Conservation (phyloP, 2,797 vertebrate genomes). For the Spizella passerina region DNA sequence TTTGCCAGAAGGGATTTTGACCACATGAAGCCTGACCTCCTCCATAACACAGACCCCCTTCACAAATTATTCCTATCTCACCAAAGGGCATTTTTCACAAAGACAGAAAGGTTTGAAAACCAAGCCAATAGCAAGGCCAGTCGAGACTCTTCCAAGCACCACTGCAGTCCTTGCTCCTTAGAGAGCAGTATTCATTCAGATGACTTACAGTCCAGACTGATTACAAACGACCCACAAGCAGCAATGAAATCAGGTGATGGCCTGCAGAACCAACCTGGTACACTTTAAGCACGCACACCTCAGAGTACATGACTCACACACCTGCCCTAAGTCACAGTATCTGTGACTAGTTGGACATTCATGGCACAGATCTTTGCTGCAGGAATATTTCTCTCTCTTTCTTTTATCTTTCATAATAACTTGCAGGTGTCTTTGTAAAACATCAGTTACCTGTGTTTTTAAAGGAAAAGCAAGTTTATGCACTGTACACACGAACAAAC, state of each 20-base stretch:
- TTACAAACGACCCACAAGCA: background rate
- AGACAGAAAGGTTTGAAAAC: background rate
- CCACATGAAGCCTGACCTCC: background rate
- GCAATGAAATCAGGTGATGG: background rate
- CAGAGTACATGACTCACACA: background rate
- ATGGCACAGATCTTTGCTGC: background rate
- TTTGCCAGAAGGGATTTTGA: background rate
- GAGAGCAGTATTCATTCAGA: background rate
- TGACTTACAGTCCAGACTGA: background rate
- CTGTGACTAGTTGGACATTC: background rate
- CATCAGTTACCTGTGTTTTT: background rate
- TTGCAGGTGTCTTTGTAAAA: background rate
- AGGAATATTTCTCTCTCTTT: background rate
- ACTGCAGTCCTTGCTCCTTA: background rate
- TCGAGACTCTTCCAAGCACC: background rate
- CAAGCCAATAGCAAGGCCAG: background rate
- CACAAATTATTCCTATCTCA: background rate
- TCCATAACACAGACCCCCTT: background rate
- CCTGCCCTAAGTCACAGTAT: background rate
- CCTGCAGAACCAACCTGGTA: background rate
- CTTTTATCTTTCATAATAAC: background rate
- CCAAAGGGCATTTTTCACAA: background rate
- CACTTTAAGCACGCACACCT: background rate
- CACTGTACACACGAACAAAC: background rate
- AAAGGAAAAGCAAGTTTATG: background rate